These are phyloP conservation scores for Amazonetta brasiliensis DNA, from an alignment of 2,797 vertebrate species.

Conservation along the genomic window DNA sequence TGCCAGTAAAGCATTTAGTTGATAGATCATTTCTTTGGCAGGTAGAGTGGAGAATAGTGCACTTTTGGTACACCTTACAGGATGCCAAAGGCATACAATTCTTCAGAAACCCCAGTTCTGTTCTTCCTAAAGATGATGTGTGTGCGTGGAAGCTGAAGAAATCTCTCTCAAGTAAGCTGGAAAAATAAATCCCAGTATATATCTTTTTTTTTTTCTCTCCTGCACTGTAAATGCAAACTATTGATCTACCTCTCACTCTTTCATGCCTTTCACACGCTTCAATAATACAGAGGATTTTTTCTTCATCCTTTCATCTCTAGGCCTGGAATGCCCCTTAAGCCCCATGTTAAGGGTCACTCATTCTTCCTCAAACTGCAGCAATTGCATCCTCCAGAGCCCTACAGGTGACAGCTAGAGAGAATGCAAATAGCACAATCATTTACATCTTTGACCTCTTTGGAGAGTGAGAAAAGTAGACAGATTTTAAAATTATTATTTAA, in stretches of 20 bases:
- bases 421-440: not conserved
- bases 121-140: not conserved
- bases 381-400: not conserved
- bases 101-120: not conserved
- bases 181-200: constrained; percentile 64
- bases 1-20: not conserved
- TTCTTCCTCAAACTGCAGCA: not conserved
- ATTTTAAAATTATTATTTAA: too few species aligned
- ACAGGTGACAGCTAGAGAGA: not conserved
- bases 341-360: not conserved
- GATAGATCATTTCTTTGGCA: not conserved
- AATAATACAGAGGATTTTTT: constrained; percentile 70
- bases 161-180: constrained; percentile 45
- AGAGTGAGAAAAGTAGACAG: not conserved
- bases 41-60: not conserved
- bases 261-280: constrained; percentile 59
- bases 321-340: constrained; percentile 28
- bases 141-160: not conserved
- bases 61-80: not conserved
- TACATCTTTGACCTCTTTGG: not conserved
- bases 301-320: constrained; percentile 70
- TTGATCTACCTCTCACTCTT: constrained; percentile 68
- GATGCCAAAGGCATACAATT: not conserved
- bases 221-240: constrained; percentile 68
- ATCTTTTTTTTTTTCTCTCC: not conserved